These are phyloP conservation scores for Octonoba sinensis DNA, from an alignment of 2,888 invertebrate species.

Conservation along the genomic window DNA sequence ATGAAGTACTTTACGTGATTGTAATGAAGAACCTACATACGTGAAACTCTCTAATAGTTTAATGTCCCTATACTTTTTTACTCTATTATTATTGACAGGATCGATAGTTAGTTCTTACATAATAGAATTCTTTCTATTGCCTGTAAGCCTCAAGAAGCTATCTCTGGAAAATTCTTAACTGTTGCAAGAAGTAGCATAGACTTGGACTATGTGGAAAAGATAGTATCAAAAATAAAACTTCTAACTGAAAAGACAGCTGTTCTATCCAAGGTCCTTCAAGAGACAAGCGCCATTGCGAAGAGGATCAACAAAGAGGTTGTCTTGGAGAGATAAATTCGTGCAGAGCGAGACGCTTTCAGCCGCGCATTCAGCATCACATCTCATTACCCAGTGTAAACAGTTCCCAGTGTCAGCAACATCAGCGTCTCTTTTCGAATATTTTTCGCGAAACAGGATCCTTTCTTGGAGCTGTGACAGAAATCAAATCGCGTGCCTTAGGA, in stretches of 20 bases:
- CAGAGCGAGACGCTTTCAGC: conserved; percentile 12
- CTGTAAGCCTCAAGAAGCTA: too few relatives aligned
- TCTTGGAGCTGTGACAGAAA: conserved; percentile 50
- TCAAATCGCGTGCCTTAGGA: background rate
- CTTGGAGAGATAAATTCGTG: conserved; percentile 51
- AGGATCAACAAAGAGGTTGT: conserved; percentile 51
- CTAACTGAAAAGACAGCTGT: conserved; percentile 49
- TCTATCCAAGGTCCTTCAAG: conserved; percentile 32
- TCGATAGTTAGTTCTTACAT: too few relatives aligned
- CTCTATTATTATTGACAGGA: too few relatives aligned
- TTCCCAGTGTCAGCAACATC: conserved; percentile 50
- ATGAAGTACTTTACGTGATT: too few relatives aligned
- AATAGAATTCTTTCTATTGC: too few relatives aligned
- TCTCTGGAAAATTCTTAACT: too few relatives aligned
- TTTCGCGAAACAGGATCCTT: conserved; percentile 27
- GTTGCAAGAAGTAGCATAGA: too few relatives aligned
- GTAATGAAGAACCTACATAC: too few relatives aligned
- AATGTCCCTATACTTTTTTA: too few relatives aligned
- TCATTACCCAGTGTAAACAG: conserved; percentile 62
- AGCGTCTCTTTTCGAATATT: conserved; percentile 26
- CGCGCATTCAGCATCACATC: conserved; percentile 56
- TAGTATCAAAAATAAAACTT: background rate
- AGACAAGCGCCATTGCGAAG: conserved; percentile 23
- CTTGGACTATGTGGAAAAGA: too few relatives aligned
- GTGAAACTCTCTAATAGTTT: too few relatives aligned